Percentiles rank a stretch among this genome's conserved stretches.
Conservation (phyloP, 2,113 vertebrate species). For the Callaeas wilsoni region DNA sequence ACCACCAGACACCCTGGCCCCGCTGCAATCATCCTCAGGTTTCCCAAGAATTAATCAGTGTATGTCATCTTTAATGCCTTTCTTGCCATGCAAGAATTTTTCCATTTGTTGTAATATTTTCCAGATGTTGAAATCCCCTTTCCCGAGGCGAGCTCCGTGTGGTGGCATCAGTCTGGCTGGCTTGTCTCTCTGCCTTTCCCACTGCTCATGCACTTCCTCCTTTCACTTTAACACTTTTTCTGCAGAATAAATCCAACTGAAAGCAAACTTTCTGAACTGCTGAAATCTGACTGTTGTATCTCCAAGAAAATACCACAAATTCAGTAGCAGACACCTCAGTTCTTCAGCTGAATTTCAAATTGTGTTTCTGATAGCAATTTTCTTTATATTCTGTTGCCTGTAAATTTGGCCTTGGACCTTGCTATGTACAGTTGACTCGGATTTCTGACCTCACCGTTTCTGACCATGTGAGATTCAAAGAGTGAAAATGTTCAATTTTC, state of each 20-base stretch:
- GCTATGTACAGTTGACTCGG: background rate
- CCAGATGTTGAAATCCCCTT: background rate
- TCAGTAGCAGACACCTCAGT: background rate
- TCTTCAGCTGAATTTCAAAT: background rate
- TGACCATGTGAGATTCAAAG: background rate
- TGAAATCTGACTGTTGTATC: background rate
- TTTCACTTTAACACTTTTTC: background rate
- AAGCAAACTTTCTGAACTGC: background rate
- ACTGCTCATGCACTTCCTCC: background rate
- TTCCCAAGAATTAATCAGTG: background rate
- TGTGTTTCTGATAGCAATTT: background rate
- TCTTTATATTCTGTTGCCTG: background rate
- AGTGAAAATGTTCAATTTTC: background rate
- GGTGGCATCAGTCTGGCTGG: background rate
- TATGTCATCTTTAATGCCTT: background rate
- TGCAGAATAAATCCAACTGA: background rate
- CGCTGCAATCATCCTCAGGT: background rate
- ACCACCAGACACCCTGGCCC: background rate
- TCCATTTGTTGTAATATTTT: background rate
- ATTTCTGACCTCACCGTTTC: background rate
- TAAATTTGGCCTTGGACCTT: background rate
- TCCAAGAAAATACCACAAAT: background rate
- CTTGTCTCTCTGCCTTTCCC: background rate
- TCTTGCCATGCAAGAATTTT: background rate
- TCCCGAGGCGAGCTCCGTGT: background rate